Evolutionary conservation across 2,113 vertebrate genomes (phyloP).

Genomic region (Carlito syrichta): DNA sequence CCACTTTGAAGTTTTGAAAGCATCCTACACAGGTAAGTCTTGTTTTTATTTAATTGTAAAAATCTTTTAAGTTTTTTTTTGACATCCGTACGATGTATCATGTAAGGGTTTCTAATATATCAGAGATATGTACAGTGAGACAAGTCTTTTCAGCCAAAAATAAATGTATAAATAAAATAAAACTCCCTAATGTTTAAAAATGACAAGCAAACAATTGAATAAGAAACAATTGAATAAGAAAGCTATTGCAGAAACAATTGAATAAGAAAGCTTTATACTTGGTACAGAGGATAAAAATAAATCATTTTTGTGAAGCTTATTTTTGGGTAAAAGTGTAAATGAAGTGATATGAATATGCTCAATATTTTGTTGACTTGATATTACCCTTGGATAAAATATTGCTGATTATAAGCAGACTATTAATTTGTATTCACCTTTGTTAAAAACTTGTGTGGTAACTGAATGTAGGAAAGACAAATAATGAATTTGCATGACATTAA

Average conservation of each 20-base stretch:
- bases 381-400: background rate
- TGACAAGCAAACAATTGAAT: background rate
- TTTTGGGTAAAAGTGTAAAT: background rate
- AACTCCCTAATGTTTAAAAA: background rate
- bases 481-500: background rate
- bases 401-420: background rate
- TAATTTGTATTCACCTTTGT: background rate
- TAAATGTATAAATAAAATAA: background rate
- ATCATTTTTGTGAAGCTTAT: background rate
- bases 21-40: background rate
- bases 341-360: background rate
- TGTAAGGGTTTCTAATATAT: background rate
- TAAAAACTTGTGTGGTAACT: background rate
- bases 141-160: background rate
- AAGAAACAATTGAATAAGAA: background rate
- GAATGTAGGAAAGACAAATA: background rate
- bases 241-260: background rate
- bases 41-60: background rate
- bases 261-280: background rate
- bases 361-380: background rate
- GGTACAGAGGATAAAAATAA: background rate
- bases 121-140: background rate
- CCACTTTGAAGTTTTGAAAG: background rate
- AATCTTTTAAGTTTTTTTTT: background rate
- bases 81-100: background rate